Conservation (phyloP, 30 jellyfish, hydroid and myxozoan genomes). For the Pelagia noctiluca region DNA sequence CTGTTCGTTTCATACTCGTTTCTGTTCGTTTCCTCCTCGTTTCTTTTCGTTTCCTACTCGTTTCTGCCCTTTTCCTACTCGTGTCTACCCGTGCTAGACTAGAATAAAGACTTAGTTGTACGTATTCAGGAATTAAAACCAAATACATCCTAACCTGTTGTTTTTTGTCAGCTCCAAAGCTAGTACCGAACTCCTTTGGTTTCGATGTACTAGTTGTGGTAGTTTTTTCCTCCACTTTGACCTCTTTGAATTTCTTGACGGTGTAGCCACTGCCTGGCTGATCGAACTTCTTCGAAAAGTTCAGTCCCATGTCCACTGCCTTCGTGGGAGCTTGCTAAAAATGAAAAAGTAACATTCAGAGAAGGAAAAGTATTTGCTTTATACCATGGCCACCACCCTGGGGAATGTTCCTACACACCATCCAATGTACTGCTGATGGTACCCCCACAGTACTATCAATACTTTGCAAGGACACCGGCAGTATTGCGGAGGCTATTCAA, state of each 20-base stretch:
- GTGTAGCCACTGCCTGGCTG: slow-evolving; percentile 56
- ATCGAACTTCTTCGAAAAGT: slow-evolving; percentile 47
- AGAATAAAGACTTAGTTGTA: not conserved
- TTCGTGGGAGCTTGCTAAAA: slow-evolving; percentile 34
- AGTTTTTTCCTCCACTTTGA: slow-evolving; percentile 33
- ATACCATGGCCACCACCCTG: not conserved
- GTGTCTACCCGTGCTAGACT: too few relatives aligned
- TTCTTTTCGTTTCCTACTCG: too few relatives aligned
- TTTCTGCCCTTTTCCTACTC: too few relatives aligned
- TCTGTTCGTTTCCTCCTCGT: too few relatives aligned
- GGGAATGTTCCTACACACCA: not conserved
- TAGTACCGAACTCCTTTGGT: slow-evolving; percentile 48
- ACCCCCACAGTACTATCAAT: too few relatives aligned
- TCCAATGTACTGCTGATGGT: not conserved
- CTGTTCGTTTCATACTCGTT: too few relatives aligned
- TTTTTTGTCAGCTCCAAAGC: slow-evolving; percentile 20
- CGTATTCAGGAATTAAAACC: not conserved
- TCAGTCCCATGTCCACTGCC: slow-evolving; percentile 57
- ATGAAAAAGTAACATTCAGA: not conserved
- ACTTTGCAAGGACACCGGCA: too few relatives aligned
- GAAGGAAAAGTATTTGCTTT: not conserved
- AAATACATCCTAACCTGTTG: not conserved
- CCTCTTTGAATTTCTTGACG: slow-evolving; percentile 50
- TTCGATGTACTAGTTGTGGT: slow-evolving; percentile 23
- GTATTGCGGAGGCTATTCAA: too few relatives aligned